phyloP scores from a whole-genome alignment of 2,888 invertebrate species.

The Busseola fusca region DNA sequence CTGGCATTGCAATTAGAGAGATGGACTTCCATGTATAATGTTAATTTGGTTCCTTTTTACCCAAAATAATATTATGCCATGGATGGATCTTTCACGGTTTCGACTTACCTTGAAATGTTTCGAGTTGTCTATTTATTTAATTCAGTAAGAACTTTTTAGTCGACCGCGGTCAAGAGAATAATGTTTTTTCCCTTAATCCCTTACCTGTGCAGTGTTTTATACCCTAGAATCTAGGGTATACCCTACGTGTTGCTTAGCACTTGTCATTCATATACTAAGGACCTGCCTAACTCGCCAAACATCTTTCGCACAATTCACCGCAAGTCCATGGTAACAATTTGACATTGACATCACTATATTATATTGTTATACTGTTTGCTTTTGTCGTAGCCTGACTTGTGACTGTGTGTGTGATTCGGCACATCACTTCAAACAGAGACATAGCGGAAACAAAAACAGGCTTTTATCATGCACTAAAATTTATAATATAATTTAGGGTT shows the following conservation, averaged over 20 bases:
- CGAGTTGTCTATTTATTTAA: conserved; percentile 6
- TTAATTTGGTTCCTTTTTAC: conserved; percentile 61
- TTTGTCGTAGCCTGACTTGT: background rate
- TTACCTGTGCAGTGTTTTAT: background rate
- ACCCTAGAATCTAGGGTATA: no score
- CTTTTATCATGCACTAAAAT: no score
- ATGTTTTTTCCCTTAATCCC: no score
- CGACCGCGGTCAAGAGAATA: background rate
- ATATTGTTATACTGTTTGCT: no score
- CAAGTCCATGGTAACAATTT: background rate
- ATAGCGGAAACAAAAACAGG: background rate
- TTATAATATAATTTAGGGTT: background rate
- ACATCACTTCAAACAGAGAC: background rate
- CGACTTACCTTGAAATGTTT: conserved; percentile 8
- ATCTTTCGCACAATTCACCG: background rate
- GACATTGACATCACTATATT: background rate
- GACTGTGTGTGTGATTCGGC: no score
- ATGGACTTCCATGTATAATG: conserved; percentile 65
- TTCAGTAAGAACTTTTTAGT: background rate
- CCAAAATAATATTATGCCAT: conserved; percentile 50
- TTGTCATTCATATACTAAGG: background rate
- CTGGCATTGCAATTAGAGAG: conserved; percentile 65
- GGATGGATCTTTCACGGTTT: conserved; percentile 29
- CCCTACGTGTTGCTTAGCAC: background rate
- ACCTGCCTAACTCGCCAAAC: background rate